These are phyloP conservation scores for Budorcas taxicolor DNA, from an alignment of 2,113 vertebrate species.

Conservation along the genomic window DNA sequence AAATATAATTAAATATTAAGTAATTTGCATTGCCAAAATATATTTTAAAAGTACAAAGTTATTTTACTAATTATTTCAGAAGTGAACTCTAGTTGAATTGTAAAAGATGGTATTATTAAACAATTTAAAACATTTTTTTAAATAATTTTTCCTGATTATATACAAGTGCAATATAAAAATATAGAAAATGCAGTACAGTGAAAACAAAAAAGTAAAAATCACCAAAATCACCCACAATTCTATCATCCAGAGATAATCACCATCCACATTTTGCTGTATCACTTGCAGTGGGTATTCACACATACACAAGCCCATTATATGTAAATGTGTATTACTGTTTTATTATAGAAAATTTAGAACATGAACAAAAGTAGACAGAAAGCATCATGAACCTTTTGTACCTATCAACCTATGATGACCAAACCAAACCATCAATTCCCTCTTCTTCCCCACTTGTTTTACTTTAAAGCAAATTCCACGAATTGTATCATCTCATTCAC, in stretches of 20 bases:
- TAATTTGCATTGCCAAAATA: background rate
- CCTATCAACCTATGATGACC: background rate
- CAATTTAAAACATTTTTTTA: background rate
- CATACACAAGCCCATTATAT: background rate
- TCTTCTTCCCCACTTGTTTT: background rate
- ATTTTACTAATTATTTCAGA: background rate
- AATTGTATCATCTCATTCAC: background rate
- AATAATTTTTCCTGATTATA: background rate
- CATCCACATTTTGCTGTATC: background rate
- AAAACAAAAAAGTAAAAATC: slow-evolving; percentile 17
- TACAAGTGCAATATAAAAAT: background rate
- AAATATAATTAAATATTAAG: slow-evolving; percentile 22
- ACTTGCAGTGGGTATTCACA: background rate
- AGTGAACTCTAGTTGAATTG: slow-evolving; percentile 14
- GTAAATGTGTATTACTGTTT: background rate
- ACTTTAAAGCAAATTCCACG: slow-evolving; percentile 22
- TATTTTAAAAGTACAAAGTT: slow-evolving; percentile 9
- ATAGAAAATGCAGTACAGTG: background rate
- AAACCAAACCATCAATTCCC: background rate
- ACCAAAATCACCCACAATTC: background rate
- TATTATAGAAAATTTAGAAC: slow-evolving; percentile 22
- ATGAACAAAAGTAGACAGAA: background rate
- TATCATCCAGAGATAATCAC: background rate
- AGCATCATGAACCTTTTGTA: background rate
- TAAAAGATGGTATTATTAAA: background rate